Base-by-base conservation (phyloP, 2,888 invertebrate species). In the Cotesia congregata region DNA sequence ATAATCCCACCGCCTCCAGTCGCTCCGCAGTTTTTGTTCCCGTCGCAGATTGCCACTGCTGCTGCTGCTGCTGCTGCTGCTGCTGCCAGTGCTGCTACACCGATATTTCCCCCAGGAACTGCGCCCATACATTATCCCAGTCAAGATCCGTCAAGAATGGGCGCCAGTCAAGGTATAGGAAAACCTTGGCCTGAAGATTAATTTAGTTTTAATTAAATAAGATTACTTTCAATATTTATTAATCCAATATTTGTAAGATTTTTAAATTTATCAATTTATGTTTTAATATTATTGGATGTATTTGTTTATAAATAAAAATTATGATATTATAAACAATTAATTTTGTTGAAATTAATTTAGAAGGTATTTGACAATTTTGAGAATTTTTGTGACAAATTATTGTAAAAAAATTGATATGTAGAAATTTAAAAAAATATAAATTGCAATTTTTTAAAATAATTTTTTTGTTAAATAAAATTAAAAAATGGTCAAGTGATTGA, bases 121-220 rank as follows among this genome's bases (percentile, higher is more conserved):
- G 90, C 93, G 0, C 91, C 93, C 0, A 92, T 93, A 77, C 98
- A 98, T 90, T 99, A 99, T 91, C 98, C 99, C 3, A 98, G 98
- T 87, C 99, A 99, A 90, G 99, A 99, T 92, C 99, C 99, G 0
- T 94, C 95, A 61, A 92, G 98, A 40, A 93, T 98, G 90, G 98
- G 98, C 0, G 94, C 96, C 0, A 88, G 88, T 12, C 89, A 89
- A 80, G 89, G 89, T 5, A 87, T 89, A 72, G 88, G 88, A 1
- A 89, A 89, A 78, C 89, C 89, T 4, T 89, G 89, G 89, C 89
- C 89, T 0, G 89, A 89, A 77, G 89, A 89, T 76, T 87, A 77
- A 79, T 74, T 15, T 12, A 62, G 50, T 50, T 12, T 50, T 50
- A 12, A 50, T 50, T 50, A 4, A 2, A 30, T 30, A 30, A 30